Base-by-base conservation (phyloP, 2,797 vertebrate species). In the Melanotaenia parkinsoni region DNA sequence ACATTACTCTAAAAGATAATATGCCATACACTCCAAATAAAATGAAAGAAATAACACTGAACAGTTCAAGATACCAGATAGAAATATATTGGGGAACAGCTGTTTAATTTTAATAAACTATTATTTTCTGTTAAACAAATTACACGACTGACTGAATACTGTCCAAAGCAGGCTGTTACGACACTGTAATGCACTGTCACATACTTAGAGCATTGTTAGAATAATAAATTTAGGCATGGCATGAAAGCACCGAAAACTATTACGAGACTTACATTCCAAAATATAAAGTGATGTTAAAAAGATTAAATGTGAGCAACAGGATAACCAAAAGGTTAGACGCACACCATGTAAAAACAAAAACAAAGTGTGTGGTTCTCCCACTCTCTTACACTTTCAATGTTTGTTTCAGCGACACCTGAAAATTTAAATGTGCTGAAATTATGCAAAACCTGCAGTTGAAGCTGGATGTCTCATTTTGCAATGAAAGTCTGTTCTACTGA, bases 161-260 rank as follows among this genome's bases (percentile, higher is more conserved):
- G 64, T 83, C 67, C 22, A 60, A 82, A 72, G 62, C 72, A 76
- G 53, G 68, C 63, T 80, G 5, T 80, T 75, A 63, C 51, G 51
- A 67, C 43, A 80, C 72, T 74, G 60, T 71, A 50, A 62, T 77
- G 70, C 59, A 78, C 58, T 69, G 73, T 74, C 66, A 76, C 28
- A 63, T 47, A 67, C 73, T 79, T 38, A 71, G 50, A 63, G 59
- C 4, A 77, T 60, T 82, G 75, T 88, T 82, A 69, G 54, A 72
- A 61, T 61, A 43, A n/a, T 63, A 63, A 40, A 47, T 67, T 30
- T 51, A 62, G n/a, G 79, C 63, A 85, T 78, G 74, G 82, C 74
- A 84, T 79, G 77, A 85, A 33, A 69, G 64, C 43, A 70, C 80
- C 56, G 65, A 77, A 50, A 43, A 45, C 12, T 66, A 70, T 76